These are phyloP conservation scores for Crossocerus cetratus DNA, from an alignment of 2,888 invertebrate genomes.

Conservation along the genomic window DNA sequence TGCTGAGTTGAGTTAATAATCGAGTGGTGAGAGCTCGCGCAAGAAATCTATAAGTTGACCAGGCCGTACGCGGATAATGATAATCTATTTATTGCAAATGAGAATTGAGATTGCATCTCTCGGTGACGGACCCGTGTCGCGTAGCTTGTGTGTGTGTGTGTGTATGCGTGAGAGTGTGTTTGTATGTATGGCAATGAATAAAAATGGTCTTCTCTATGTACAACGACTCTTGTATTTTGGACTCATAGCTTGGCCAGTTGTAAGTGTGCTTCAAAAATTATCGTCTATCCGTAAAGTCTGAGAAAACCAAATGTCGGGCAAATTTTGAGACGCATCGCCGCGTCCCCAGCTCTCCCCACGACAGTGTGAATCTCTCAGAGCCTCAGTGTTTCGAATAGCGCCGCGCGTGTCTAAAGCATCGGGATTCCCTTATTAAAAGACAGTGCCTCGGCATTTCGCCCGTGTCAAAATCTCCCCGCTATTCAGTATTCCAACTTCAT, in stretches of 20 bases:
- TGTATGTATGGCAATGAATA: slow-evolving; percentile 26
- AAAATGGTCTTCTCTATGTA: slow-evolving; percentile 33
- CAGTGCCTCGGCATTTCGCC: slow-evolving; percentile 21
- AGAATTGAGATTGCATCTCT: slow-evolving; percentile 7
- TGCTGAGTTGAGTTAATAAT: slow-evolving; percentile 36
- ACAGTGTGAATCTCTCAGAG: slow-evolving; percentile 5
- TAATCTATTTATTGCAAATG: slow-evolving; percentile 34
- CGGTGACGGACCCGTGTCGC: slow-evolving; percentile 9
- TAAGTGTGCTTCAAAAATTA: slow-evolving; percentile 72
- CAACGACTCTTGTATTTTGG: slow-evolving; percentile 54
- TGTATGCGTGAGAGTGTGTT: no score
- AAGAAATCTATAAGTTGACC: slow-evolving; percentile 38
- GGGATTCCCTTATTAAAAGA: slow-evolving; percentile 5
- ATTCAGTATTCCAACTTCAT: slow-evolving; percentile 58
- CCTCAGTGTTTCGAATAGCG: slow-evolving; percentile 23
- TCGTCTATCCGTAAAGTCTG: slow-evolving; percentile 69
- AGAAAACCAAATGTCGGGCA: slow-evolving; percentile 57
- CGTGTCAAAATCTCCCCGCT: slow-evolving; percentile 52
- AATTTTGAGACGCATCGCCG: slow-evolving; percentile 46
- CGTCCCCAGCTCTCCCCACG: no score
- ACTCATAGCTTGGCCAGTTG: slow-evolving; percentile 68
- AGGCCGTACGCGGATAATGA: slow-evolving; percentile 29
- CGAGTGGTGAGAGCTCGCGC: slow-evolving; percentile 24
- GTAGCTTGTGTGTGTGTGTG: slow-evolving; percentile 11
- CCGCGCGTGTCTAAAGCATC: slow-evolving; percentile 26